Base-by-base conservation (phyloP, 1,140 invertebrate species). In the Trichonephila inaurata region DNA sequence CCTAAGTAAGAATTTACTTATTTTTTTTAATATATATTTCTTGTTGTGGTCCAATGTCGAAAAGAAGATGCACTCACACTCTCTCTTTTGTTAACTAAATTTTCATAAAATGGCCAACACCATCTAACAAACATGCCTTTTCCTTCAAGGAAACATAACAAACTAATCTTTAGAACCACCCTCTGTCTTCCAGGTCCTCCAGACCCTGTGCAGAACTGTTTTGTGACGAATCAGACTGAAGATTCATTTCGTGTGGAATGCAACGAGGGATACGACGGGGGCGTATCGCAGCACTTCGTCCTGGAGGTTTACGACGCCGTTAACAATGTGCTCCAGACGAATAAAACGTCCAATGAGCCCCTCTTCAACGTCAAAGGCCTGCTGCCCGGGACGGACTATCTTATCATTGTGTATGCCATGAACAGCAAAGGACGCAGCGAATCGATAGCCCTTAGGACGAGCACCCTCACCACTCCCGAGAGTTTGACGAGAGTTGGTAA, bases 371-470 rank as follows among this genome's bases (percentile, higher is more conserved):
- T 98, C 21, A 96, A 97, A 64, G 97, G 97, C 33, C 96, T 98
- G 33, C 96, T 97, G 93, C 96, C 97, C 2, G 97, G 97, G 51
- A 96, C 97, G 87, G 97, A 96, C 81, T 99, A 98, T 95, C 97
- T 97, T 44, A 97, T 99, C 86, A 96, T 98, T 86, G 97, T 98
- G 92, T 99, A 98, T 95, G 97, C 98, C 64, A 97, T 97, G 94
- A 99, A 99, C 96, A 97, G 97, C 61, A 98, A 98, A 96, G 98
- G 98, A 81, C 97, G 97, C 92, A 98, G 98, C 94, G 98, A 98
- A 95, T 97, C 97, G 28, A 97, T 97, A 88, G 96, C 98, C 0
- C 96, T 99, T 19, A 98, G 98, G 95, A 98, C 98, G 95, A 98
- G 98, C 95, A 97, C 98, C 91, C 97, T 98, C n/a, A 72, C 94